phyloP scores from a whole-genome alignment of 2,797 vertebrate genomes.

The Pogonophryne albipinna region DNA sequence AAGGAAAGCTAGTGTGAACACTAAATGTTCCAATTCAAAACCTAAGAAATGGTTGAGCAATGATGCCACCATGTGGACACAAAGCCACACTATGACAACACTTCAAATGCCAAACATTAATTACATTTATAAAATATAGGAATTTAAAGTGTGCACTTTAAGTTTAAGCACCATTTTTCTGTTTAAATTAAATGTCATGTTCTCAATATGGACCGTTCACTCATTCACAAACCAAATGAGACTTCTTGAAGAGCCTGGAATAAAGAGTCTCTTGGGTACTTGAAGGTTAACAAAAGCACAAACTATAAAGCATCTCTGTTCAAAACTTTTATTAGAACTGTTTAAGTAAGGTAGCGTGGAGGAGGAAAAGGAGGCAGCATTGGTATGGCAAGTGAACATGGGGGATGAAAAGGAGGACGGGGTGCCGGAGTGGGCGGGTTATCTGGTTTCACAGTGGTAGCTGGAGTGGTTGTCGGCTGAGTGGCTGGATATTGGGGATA shows the following conservation, averaged over 20 bases:
- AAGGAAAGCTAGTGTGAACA: background rate
- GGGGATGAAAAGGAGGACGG: too few relatives aligned
- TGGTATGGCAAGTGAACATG: too few relatives aligned
- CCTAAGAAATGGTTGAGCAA: background rate
- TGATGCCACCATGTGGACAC: background rate
- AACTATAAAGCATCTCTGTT: too few relatives aligned
- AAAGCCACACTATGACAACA: background rate
- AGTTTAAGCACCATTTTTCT: too few relatives aligned
- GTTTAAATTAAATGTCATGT: too few relatives aligned
- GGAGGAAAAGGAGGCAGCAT: background rate
- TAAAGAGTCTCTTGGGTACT: too few relatives aligned
- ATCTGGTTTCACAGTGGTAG: background rate
- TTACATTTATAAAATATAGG: background rate
- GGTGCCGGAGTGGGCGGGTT: too few relatives aligned
- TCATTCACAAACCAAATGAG: too few relatives aligned
- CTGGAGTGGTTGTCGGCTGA: background rate
- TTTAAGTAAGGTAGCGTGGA: background rate
- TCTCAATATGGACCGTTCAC: too few relatives aligned
- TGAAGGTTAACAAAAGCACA: too few relatives aligned
- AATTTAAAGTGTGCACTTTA: background rate
- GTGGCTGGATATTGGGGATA: background rate
- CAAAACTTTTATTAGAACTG: constrained; percentile 43
- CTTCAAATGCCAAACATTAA: background rate
- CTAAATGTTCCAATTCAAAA: background rate
- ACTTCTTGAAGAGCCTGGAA: too few relatives aligned